phyloP scores from a whole-genome alignment of 2,113 vertebrate genomes.

The Dipodomys merriami region DNA sequence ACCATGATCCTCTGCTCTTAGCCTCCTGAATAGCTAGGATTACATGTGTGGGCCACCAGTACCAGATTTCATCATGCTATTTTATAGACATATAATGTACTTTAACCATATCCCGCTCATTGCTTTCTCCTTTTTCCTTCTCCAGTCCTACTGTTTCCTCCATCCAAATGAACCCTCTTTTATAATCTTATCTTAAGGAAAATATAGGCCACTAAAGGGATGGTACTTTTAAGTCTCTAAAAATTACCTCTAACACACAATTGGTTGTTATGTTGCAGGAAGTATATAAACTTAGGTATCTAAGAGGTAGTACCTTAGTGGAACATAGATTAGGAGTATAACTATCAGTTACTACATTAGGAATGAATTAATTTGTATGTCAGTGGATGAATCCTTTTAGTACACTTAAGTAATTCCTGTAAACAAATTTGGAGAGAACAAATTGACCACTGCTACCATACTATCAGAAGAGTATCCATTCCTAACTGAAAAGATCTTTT shows the following conservation, averaged over 20 bases:
- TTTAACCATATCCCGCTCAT: no score
- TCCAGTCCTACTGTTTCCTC: no score
- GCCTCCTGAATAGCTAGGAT: no score
- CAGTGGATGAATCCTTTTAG: neutral
- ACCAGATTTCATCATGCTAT: no score
- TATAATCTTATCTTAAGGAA: neutral
- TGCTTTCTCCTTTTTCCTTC: no score
- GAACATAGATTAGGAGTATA: neutral
- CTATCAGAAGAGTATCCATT: neutral
- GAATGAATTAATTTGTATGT: neutral
- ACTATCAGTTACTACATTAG: neutral
- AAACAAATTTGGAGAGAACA: constrained; percentile 49
- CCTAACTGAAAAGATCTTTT: neutral
- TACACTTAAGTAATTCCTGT: neutral
- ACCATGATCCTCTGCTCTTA: no score
- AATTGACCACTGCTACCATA: neutral
- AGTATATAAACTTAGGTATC: neutral
- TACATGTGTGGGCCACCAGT: no score
- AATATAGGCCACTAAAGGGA: neutral
- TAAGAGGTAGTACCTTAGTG: neutral
- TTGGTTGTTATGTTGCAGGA: neutral
- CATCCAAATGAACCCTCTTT: no score
- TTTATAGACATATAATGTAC: no score
- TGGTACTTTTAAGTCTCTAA: neutral
- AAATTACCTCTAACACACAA: neutral